Percentiles rank a stretch among this genome's conserved stretches.
These are phyloP conservation scores for Willisornis vidua DNA, from an alignment of 2,113 vertebrate genomes.

Conservation along the genomic window DNA sequence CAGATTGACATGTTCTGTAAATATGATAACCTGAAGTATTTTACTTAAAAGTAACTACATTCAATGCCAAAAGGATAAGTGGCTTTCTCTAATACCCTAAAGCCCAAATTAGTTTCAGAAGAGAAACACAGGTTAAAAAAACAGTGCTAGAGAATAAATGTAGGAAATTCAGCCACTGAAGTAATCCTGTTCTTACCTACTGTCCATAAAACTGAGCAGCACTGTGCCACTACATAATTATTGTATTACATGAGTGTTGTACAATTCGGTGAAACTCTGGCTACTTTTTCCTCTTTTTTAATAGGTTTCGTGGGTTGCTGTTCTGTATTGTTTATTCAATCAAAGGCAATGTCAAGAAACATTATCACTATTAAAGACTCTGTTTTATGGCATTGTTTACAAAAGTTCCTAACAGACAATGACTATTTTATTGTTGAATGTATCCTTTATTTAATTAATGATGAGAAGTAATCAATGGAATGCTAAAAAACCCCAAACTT, in stretches of 20 bases:
- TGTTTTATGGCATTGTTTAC: constrained; percentile 77
- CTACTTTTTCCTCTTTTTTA: constrained; percentile 8
- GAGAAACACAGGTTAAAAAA: not conserved
- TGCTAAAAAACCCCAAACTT: constrained; percentile 69
- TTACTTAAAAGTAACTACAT: not conserved
- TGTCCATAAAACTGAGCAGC: not conserved
- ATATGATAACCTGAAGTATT: not conserved
- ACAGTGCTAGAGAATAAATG: not conserved
- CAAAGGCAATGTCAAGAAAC: constrained; percentile 90
- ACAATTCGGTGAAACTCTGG: constrained; percentile 50
- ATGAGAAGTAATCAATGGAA: constrained; percentile 72
- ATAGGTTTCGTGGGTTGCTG: not conserved
- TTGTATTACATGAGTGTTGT: not conserved
- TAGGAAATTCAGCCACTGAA: not conserved
- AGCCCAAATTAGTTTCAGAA: not conserved
- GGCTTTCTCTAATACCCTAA: not conserved
- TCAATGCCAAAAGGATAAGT: not conserved
- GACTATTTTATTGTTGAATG: constrained; percentile 77
- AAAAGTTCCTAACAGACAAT: constrained; percentile 80
- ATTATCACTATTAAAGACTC: constrained; percentile 80
- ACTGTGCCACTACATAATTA: not conserved
- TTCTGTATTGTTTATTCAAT: constrained; percentile 6
- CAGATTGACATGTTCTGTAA: not conserved
- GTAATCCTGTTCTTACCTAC: not conserved
- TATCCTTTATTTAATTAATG: constrained; percentile 79